Base-by-base conservation (phyloP, 2,888 invertebrate species). In the Drosophila anceps region DNA sequence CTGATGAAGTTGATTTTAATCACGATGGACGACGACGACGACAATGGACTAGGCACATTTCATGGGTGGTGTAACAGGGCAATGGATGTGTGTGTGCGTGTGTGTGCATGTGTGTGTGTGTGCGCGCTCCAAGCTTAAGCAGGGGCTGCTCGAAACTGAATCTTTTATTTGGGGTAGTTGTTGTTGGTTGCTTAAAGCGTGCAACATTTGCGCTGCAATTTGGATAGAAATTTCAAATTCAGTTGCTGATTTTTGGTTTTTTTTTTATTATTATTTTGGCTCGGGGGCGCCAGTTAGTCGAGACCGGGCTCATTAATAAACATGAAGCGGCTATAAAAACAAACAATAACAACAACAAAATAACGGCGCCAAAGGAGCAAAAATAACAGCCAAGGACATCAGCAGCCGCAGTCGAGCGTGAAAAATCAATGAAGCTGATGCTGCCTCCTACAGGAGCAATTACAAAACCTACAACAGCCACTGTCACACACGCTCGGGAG, bases 321-420 rank as follows among this genome's bases (percentile, higher is more conserved):
- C 86, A 86, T 81, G 70, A 81, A 51, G 65, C 63, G 39, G 65
- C 64, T 35, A 61, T 66, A 75, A 67, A 78, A 73, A 51, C 64
- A 68, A 76, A 75, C 48, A 69, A 69, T 64, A 84, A 39, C 39
- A 66, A 39, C 39, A 66, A 59, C 57, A 70, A 66, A 35, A 33
- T 39, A 61, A 53, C 53, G 76, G 76, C 68, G 76, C 80, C 80
- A 68, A 76, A 66, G 76, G 57, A 79, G 68, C 65, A 78, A 76
- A 82, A 82, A 83, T 80, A 88, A 72, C 73, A 82, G 67, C 76
- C 85, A 82, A 82, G 88, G 88, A 87, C 82, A 73, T 67, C 54
- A 59, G 57, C 66, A 46, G 63, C 63, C 70, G 57, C 64, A 55
- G 31, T 33, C 59, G 43, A 51, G 82, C 76, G 73, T 82, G 84